Evolutionary conservation across 1,140 invertebrate species (phyloP).

Genomic region (Danaus melanippus): DNA sequence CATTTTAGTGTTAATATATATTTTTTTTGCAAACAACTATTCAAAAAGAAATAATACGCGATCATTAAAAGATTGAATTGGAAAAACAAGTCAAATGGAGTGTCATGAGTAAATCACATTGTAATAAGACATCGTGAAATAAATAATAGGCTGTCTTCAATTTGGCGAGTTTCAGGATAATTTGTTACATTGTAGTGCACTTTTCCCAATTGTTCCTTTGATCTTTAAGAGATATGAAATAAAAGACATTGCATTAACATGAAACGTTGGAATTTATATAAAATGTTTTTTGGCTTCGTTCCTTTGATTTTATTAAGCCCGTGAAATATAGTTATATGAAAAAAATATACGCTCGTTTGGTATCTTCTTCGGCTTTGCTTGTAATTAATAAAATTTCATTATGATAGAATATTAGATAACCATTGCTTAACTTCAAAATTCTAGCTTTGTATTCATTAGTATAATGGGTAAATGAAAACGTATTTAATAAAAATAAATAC

Average conservation of each 20-base stretch:
- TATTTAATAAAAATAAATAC: conserved; percentile 5
- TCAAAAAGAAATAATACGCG: too few relatives aligned
- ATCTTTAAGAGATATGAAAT: conserved; percentile 19
- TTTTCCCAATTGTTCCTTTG: conserved; percentile 28
- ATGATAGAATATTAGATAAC: not conserved
- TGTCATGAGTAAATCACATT: conserved; percentile 44
- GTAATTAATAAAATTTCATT: not conserved
- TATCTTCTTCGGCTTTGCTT: not conserved
- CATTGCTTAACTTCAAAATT: too few relatives aligned
- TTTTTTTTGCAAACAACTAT: too few relatives aligned
- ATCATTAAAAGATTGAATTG: conserved; percentile 23
- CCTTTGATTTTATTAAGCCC: too few relatives aligned
- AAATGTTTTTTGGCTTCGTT: not conserved
- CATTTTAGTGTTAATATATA: too few relatives aligned
- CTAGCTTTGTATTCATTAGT: too few relatives aligned
- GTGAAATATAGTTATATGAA: too few relatives aligned
- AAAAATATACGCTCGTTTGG: not conserved
- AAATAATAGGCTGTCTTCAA: conserved; percentile 45
- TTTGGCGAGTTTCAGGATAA: conserved; percentile 33
- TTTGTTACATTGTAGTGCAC: conserved; percentile 34
- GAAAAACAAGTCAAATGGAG: conserved; percentile 24
- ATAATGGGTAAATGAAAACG: too few relatives aligned
- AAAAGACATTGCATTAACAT: conserved; percentile 12
- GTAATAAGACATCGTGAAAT: conserved; percentile 49
- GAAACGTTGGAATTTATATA: conserved; percentile 5